Percentiles rank a stretch among this genome's conserved stretches.
Evolutionary conservation across 2,888 invertebrate species (phyloP).

Genomic region (Polymixis lichenea): DNA sequence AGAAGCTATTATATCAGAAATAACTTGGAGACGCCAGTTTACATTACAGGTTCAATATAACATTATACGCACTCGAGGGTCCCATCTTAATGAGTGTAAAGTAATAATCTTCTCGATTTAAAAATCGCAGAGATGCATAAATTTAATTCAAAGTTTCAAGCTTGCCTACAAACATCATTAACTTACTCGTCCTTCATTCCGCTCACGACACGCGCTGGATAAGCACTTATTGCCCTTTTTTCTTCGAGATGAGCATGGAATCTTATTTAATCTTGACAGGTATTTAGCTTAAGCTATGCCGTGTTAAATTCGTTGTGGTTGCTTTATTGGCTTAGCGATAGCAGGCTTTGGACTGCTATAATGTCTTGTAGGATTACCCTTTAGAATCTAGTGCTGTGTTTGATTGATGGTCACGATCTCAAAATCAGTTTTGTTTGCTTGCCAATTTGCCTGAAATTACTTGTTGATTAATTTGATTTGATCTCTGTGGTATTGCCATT

Average conservation of each 20-base stretch:
- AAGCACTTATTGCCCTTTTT: conserved; percentile 38
- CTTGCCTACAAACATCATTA: conserved; percentile 44
- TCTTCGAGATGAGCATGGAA: conserved; percentile 42
- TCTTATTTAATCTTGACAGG: conserved; percentile 59
- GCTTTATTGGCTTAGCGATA: conserved; percentile 32
- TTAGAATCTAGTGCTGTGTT: conserved; percentile 4
- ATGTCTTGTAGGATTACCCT: conserved; percentile 15
- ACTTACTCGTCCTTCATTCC: conserved; percentile 50
- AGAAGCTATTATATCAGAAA: conserved; percentile 28
- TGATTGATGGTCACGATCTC: conserved; percentile 17
- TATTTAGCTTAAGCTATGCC: conserved; percentile 59
- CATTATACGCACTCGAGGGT: conserved; percentile 12
- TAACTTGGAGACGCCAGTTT: conserved; percentile 12
- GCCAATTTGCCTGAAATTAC: background rate
- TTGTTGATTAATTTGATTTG: conserved; percentile 3
- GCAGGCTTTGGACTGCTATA: conserved; percentile 18
- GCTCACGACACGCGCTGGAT: conserved; percentile 49
- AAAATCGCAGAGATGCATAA: conserved; percentile 26
- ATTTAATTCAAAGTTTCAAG: conserved; percentile 18
- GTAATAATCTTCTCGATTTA: conserved; percentile 24
- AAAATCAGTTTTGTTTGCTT: conserved; percentile 9
- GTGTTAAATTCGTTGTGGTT: conserved; percentile 43
- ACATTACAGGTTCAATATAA: conserved; percentile 26
- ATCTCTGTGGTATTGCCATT: background rate
- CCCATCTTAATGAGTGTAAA: conserved; percentile 29